A percentile compares a stretch with the other conserved stretches of the same genome.
These are phyloP conservation scores for Steinernema hermaphroditum DNA, from an alignment of 2,888 invertebrate species.

Conservation along the genomic window DNA sequence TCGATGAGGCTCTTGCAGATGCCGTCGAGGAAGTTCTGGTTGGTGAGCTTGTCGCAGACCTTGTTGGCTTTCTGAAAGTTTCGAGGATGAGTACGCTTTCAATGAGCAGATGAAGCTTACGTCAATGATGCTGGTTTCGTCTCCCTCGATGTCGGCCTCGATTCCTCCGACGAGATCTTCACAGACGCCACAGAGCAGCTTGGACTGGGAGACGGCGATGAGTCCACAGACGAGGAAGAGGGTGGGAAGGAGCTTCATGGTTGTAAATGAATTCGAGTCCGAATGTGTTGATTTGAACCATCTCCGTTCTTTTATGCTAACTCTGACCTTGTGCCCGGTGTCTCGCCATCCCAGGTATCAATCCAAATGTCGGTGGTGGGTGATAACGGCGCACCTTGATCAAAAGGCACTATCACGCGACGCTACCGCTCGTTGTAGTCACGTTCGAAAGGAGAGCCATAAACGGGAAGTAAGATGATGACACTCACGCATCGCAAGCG, in stretches of 20 bases:
- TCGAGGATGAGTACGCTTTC: neutral
- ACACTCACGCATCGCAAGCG: no score
- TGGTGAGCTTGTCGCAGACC: slow-evolving; percentile 8
- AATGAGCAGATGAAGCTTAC: neutral
- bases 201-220: neutral
- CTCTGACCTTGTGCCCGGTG: no score
- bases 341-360: no score
- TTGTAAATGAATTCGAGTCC: neutral
- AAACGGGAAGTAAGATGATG: no score
- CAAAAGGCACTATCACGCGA: no score
- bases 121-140: neutral
- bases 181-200: neutral
- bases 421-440: no score
- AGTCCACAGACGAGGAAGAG: neutral
- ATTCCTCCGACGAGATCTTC: neutral
- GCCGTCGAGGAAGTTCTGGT: neutral
- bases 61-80: slow-evolving; percentile 1
- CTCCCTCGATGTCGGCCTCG: neutral
- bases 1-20: neutral
- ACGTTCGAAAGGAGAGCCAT: no score
- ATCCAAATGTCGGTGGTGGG: no score
- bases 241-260: neutral
- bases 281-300: no score
- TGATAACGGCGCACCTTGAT: no score
- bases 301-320: no score